Conservation (phyloP, 1,140 invertebrate genomes). For the Aphelinus certus region DNA sequence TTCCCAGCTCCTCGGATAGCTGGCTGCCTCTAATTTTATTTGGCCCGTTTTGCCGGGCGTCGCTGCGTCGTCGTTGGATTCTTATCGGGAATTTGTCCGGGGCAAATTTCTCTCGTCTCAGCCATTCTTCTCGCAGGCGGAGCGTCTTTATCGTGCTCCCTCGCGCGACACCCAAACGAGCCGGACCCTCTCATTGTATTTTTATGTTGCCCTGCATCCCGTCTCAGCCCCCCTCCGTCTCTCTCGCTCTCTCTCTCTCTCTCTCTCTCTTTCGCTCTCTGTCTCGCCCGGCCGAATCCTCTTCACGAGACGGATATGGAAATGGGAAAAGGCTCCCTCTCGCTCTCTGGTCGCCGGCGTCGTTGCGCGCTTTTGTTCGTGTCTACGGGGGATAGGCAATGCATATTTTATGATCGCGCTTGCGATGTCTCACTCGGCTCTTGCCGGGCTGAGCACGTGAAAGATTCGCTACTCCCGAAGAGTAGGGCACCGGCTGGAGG, state of each 20-base stretch:
- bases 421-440: constrained; percentile 40
- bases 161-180: constrained; percentile 3
- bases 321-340: constrained; percentile 49
- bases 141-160: constrained; percentile 17
- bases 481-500: constrained; percentile 24
- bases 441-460: too few species aligned
- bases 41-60: constrained; percentile 47
- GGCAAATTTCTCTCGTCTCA: constrained; percentile 33
- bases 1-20: constrained; percentile 24
- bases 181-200: constrained; percentile 7
- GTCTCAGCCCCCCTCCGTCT: constrained; percentile 9
- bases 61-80: constrained; percentile 44
- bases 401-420: constrained; percentile 58
- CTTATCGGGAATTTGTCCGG: constrained; percentile 60
- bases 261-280: constrained; percentile 18
- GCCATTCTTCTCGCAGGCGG: constrained; percentile 19
- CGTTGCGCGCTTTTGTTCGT: constrained; percentile 50
- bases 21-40: constrained; percentile 58
- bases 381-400: constrained; percentile 54
- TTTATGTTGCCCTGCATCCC: background rate
- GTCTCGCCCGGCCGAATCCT: background rate
- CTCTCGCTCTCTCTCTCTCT: background rate
- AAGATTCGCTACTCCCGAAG: constrained; percentile 35
- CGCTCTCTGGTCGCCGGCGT: constrained; percentile 45
- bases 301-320: constrained; percentile 49